Base-by-base conservation (phyloP, 2,797 vertebrate species). In the Phalanger gymnotis region DNA sequence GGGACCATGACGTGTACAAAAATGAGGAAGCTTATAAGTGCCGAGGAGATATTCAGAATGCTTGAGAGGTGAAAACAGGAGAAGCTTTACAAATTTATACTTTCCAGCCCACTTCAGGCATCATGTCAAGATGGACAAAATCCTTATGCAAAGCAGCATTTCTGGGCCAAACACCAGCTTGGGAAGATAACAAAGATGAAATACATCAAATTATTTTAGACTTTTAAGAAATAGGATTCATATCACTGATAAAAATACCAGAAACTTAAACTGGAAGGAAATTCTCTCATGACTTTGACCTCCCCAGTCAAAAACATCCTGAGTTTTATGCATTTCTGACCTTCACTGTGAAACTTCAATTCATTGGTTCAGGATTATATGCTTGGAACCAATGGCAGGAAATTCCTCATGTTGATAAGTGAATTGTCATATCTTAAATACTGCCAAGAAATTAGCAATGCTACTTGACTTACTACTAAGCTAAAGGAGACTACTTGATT, bases 181-280 rank as follows among this genome's bases (percentile, higher is more conserved):
- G 34, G 12, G 9, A 87, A 28, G 2, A 3, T 90, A 81, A 56
- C 91, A 91, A 92, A 91, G 47, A 87, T 28, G 14, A 73, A 40
- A 3, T 53, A 27, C 51, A 90, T 81, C 53, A 47, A 53, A 58
- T 31, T 54, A 92, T 13, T 12, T 1, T 27, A n/a, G 54, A n/a
- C 1, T 93, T 90, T 93, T 89, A 2, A 54, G 95, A 94, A 61
- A 47, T 58, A 16, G 58, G 47, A 34, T 4, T 93, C 93, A 53
- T 91, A 90, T 95, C 40, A 92, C 30, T 90, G 81, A 92, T 55
- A 93, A 11, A 95, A 92, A 90, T 92, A 22, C 10, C 7, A 94
- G 91, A 91, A 47, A 53, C 0, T 91, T 92, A 10, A 90, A 87
- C 6, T n/a, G 13, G 58, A 91, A n/a, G 30, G 25, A 91, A 93